A percentile compares a stretch with the other conserved stretches of the same genome.
These are phyloP conservation scores for Botia kubotai DNA, from an alignment of 2,797 vertebrate species.

Conservation along the genomic window DNA sequence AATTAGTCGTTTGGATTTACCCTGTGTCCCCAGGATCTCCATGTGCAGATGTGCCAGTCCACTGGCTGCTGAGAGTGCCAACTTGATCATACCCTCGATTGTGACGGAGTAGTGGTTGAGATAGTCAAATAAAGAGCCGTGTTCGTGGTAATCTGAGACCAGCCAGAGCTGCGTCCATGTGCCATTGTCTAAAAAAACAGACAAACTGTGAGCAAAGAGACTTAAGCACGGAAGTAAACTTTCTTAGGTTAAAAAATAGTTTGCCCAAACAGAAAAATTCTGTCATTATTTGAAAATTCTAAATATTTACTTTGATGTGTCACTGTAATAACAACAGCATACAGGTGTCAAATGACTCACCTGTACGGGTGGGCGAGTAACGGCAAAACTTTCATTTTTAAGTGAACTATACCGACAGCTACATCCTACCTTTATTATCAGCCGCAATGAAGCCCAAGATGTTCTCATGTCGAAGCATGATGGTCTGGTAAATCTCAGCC, in stretches of 20 bases:
- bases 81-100: conserved; percentile 98
- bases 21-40: conserved; percentile 99
- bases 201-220: neutral
- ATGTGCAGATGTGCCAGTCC: conserved; percentile 97
- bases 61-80: conserved; percentile 92
- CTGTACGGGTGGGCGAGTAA: too few relatives aligned
- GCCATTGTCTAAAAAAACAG: conserved; percentile 87
- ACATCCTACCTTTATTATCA: conserved; percentile 91
- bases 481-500: conserved; percentile 97
- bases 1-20: conserved; percentile 71
- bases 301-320: too few relatives aligned
- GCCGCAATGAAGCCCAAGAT: conserved; percentile 98
- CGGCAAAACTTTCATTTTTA: too few relatives aligned
- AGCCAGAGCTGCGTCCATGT: conserved; percentile 99
- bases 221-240: neutral
- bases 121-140: conserved; percentile 97
- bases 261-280: too few relatives aligned
- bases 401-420: neutral
- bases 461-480: conserved; percentile 98
- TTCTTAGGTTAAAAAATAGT: too few relatives aligned
- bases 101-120: conserved; percentile 95
- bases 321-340: too few relatives aligned
- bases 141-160: conserved; percentile 97
- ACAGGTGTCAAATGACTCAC: too few relatives aligned
- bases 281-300: too few relatives aligned